Conservation (phyloP, 2,113 vertebrate genomes). For the Abramis brama region DNA sequence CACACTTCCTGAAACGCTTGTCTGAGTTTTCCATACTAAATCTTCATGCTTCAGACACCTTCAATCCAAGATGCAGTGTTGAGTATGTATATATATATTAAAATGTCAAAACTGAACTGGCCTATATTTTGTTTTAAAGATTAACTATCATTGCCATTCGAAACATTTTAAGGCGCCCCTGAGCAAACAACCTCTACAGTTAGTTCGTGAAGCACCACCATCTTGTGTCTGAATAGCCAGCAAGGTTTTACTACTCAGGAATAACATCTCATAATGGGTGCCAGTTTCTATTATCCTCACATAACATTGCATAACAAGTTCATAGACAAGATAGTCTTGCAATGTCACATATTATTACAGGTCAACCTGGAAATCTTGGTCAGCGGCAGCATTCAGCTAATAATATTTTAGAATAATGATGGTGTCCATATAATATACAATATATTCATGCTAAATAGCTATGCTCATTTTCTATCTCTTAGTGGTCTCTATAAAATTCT, state of each 20-base stretch:
- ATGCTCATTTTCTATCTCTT: neutral
- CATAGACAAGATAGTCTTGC: too few relatives aligned
- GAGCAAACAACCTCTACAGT: neutral
- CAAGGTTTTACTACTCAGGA: neutral
- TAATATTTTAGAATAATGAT: neutral
- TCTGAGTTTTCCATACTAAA: too few relatives aligned
- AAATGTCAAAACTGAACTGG: neutral
- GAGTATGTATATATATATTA: too few relatives aligned
- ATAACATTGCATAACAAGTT: slow-evolving; percentile 11
- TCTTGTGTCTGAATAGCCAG: slow-evolving; percentile 11
- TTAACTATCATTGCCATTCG: neutral
- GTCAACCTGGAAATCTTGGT: too few relatives aligned
- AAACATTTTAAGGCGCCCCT: neutral
- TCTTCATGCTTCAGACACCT: too few relatives aligned
- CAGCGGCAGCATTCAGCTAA: too few relatives aligned
- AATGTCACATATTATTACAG: too few relatives aligned
- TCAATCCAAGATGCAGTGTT: too few relatives aligned
- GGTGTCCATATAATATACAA: too few relatives aligned
- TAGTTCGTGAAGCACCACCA: neutral
- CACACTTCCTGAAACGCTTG: too few relatives aligned
- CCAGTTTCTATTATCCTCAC: neutral
- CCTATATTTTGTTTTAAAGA: neutral
- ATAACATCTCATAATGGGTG: neutral
- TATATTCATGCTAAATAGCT: neutral
- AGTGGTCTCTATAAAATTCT: neutral